Conservation (phyloP, 1,140 invertebrate genomes). For the Heliconius hewitsoni region DNA sequence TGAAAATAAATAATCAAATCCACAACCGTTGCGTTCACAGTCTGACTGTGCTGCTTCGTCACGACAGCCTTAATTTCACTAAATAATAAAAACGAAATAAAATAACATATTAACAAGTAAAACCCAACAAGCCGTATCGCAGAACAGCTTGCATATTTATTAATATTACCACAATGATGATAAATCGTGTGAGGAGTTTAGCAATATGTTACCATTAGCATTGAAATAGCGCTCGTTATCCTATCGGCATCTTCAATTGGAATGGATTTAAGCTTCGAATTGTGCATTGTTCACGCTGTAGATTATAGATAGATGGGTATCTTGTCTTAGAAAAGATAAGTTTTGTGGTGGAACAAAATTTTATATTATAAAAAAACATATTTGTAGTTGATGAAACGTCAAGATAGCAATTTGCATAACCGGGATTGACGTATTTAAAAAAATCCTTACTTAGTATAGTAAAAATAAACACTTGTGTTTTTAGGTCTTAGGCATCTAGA, state of each 20-base stretch:
- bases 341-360: background rate
- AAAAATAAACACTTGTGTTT: no score
- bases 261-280: conserved; percentile 59
- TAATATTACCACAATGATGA: conserved; percentile 16
- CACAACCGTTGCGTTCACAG: no score
- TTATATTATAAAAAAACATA: background rate
- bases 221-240: conserved; percentile 57
- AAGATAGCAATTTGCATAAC: no score
- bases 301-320: conserved; percentile 55
- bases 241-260: conserved; percentile 45
- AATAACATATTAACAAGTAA: background rate
- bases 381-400: no score
- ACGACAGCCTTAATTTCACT: no score
- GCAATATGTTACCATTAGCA: conserved; percentile 61
- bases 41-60: no score
- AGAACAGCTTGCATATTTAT: conserved; percentile 20
- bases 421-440: no score
- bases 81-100: background rate
- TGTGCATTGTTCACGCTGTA: conserved; percentile 57
- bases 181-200: conserved; percentile 29
- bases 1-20: no score
- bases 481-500: no score
- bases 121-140: background rate
- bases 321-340: background rate
- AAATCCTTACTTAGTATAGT: no score